Base-by-base conservation (phyloP, 2,113 vertebrate species). In the Triplophysa rosa region DNA sequence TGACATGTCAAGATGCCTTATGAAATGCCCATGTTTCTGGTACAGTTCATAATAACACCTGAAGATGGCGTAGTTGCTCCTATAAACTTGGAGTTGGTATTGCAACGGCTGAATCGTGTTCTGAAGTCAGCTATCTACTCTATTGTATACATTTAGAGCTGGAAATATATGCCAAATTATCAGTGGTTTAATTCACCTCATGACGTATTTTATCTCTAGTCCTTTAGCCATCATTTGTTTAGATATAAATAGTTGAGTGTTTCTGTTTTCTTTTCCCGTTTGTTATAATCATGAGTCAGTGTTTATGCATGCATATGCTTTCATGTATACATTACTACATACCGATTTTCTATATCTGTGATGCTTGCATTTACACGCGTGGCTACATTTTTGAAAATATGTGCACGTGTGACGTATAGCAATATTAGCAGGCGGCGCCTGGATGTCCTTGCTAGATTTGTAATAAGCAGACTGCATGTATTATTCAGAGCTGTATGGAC, bases 381-480 rank as follows among this genome's bases (percentile, higher is more conserved):
- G 33, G 33, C 33, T 7, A 37, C 33, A 37, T 37, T 37, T 37
- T 7, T 37, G 5, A 23, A 54, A 17, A 59, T 17, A 59, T n/a
- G 64, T 62, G 69, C 12, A 37, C 40, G 54, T 42, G 56, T 1
- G 33, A 67, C 23, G 19, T 21, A 56, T 45, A 75, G 82, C 77
- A 81, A 82, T 83, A 74, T 83, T 82, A 78, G 70, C 59, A 76
- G 19, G 2, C 19, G 54, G 80, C 69, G 61, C 77, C 56, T 52
- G 56, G 8, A 49, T 69, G 74, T 80, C 66, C 77, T 84, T 80
- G 70, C 73, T 77, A 74, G 80, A 67, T 79, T 80, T 84, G 77
- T 84, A 84, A 87, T 87, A 85, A 79, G 73, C 82, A 66, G 29
- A 54, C 75, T 84, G 69, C 80, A 85, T 85, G 68, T 82, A 85